These are phyloP conservation scores for Isichthys henryi DNA, from an alignment of 2,113 vertebrate genomes.

Conservation along the genomic window DNA sequence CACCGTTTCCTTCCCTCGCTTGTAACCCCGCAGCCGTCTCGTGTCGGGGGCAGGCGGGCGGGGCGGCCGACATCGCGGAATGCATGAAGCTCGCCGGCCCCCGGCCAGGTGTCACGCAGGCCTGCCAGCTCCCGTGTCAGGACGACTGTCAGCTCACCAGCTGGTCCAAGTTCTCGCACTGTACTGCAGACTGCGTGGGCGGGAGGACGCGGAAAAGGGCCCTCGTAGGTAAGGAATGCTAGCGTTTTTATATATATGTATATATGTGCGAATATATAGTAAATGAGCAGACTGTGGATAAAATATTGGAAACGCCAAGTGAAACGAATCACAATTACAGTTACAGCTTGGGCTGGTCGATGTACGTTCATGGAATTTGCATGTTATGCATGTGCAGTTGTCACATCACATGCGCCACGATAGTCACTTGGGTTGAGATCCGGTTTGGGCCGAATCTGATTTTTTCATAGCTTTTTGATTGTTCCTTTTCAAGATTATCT, in stretches of 20 bases:
- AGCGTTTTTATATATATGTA: neutral
- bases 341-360: neutral
- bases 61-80: slow-evolving; percentile 72
- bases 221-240: slow-evolving; percentile 73
- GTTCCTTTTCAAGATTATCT: neutral
- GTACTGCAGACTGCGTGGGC: slow-evolving; percentile 88
- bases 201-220: slow-evolving; percentile 85
- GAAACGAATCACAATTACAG: neutral
- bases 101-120: slow-evolving; percentile 79
- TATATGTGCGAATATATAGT: neutral
- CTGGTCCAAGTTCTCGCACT: slow-evolving; percentile 96
- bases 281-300: neutral
- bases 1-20: neutral
- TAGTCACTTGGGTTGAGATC: neutral
- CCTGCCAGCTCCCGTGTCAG: slow-evolving; percentile 88
- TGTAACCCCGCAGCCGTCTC: slow-evolving; percentile 74
- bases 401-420: neutral
- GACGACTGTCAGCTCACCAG: slow-evolving; percentile 91
- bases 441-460: neutral
- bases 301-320: neutral
- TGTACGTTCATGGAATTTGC: neutral
- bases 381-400: neutral
- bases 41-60: slow-evolving; percentile 87
- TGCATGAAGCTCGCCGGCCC: slow-evolving; percentile 75
- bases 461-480: neutral